These are phyloP conservation scores for Centropus bengalensis DNA, from an alignment of 2,113 vertebrate genomes.

Conservation along the genomic window DNA sequence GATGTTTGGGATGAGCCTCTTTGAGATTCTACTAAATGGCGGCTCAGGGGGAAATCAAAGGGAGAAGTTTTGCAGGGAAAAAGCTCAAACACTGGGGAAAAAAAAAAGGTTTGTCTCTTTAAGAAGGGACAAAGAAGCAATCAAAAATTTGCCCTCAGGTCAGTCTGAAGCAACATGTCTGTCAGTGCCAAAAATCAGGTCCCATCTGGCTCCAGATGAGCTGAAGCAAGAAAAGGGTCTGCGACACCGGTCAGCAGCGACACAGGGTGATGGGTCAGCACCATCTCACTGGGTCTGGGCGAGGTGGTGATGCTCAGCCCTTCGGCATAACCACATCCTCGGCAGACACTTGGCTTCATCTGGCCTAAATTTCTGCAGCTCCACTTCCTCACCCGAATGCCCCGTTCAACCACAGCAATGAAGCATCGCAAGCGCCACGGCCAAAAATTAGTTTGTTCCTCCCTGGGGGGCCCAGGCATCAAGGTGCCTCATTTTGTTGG, in stretches of 20 bases:
- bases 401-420: neutral
- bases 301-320: neutral
- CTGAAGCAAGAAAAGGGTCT: neutral
- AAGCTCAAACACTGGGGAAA: neutral
- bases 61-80: neutral
- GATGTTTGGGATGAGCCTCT: neutral
- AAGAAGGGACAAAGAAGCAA: neutral
- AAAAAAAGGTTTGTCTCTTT: neutral
- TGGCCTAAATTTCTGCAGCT: neutral
- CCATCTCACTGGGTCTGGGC: rapidly evolving
- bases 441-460: neutral
- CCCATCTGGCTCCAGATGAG: neutral
- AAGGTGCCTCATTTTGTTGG: neutral
- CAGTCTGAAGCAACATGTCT: slow-evolving; percentile 7
- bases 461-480: neutral
- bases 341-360: rapidly evolving
- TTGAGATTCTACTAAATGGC: rapidly evolving
- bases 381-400: neutral
- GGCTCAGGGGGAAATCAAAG: rapidly evolving
- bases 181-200: neutral
- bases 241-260: rapidly evolving
- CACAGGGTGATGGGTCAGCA: neutral
- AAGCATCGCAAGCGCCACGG: rapidly evolving
- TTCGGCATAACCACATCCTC: rapidly evolving
- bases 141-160: neutral